Evolutionary conservation across 2,113 vertebrate genomes (phyloP).

Genomic region (Mus musculus): GRCm39 chrX:108197501-108198000

Average conservation of each 20-base stretch:
- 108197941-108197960: conserved; percentile 96
- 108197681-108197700: background rate
- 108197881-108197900: conserved; percentile 55
- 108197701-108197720: background rate
- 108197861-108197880: background rate
- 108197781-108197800: conserved; percentile 2
- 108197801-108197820: background rate
- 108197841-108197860: background rate
- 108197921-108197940: conserved; percentile 97
- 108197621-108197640: background rate
- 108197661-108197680: background rate
- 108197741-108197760: background rate
- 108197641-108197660: background rate
- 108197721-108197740: background rate
- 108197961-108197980: conserved; percentile 95
- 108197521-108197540: background rate
- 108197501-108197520: background rate
- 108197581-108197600: background rate
- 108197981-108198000: conserved; percentile 95
- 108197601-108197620: background rate
- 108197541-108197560: background rate
- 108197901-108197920: conserved; percentile 92
- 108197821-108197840: background rate
- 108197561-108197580: background rate
- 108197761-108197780: conserved; percentile 19